Conservation (phyloP, 1,140 invertebrate genomes). For the Rhyzopertha dominica region DNA sequence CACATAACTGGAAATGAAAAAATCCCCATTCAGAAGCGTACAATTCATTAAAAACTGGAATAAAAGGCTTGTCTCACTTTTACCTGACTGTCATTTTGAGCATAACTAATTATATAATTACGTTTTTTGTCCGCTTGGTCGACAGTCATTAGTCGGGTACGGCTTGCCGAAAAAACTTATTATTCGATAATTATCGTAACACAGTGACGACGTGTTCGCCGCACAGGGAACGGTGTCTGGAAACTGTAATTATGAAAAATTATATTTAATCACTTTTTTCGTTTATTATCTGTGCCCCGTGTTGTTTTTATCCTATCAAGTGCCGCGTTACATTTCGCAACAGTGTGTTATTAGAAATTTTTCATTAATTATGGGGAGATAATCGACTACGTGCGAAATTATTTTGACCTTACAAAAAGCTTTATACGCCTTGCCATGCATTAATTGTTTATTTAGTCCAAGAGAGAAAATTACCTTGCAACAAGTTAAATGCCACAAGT, state of each 20-base stretch:
- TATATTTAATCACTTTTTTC: slow-evolving; percentile 26
- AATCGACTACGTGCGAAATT: too few relatives aligned
- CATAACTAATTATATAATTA: slow-evolving; percentile 45
- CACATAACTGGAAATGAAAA: too few relatives aligned
- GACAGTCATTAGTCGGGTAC: slow-evolving; percentile 28
- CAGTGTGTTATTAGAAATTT: too few relatives aligned
- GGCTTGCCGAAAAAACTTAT: slow-evolving; percentile 24
- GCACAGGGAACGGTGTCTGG: slow-evolving; percentile 16
- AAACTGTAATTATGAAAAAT: slow-evolving; percentile 37
- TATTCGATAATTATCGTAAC: slow-evolving; percentile 34
- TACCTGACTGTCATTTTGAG: slow-evolving; percentile 40
- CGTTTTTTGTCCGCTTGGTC: slow-evolving; percentile 31
- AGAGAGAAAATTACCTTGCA: too few relatives aligned
- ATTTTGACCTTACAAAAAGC: too few relatives aligned
- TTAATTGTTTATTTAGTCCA: too few relatives aligned
- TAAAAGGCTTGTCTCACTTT: slow-evolving; percentile 35
- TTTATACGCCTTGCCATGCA: too few relatives aligned
- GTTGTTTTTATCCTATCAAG: too few relatives aligned
- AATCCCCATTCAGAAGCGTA: slow-evolving; percentile 23
- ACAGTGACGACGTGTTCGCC: slow-evolving; percentile 24
- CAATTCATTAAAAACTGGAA: slow-evolving; percentile 30
- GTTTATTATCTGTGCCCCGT: too few relatives aligned
- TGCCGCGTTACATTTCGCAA: too few relatives aligned
- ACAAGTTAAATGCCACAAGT: too few relatives aligned
- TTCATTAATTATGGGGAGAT: too few relatives aligned